Evolutionary conservation across 2,113 vertebrate genomes (phyloP).

Genomic region (Epinephelus cyanopodus): DNA sequence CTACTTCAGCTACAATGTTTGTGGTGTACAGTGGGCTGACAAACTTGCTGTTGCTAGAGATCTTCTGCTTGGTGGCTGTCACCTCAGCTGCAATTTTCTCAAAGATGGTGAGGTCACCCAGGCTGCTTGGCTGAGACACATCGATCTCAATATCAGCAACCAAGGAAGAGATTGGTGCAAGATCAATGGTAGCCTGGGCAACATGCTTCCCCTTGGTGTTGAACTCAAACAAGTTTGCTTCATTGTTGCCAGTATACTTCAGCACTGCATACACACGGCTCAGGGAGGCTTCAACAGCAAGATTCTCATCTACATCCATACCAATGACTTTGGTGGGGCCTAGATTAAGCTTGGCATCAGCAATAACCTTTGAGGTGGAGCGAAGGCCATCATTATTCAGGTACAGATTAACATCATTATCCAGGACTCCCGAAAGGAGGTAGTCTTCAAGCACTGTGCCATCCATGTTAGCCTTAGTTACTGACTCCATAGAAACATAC

Average conservation of each 20-base stretch:
- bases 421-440: constrained; percentile 84
- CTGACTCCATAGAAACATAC: constrained; percentile 87
- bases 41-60: constrained; percentile 81
- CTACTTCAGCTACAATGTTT: constrained; percentile 81
- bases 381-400: constrained; percentile 87
- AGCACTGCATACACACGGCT: constrained; percentile 85
- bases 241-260: constrained; percentile 86
- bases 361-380: constrained; percentile 84
- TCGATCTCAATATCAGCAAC: constrained; percentile 84
- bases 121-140: constrained; percentile 84
- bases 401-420: constrained; percentile 85
- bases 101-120: constrained; percentile 81
- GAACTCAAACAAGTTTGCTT: constrained; percentile 62
- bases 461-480: constrained; percentile 82
- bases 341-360: constrained; percentile 78
- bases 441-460: constrained; percentile 80
- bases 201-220: constrained; percentile 84
- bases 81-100: constrained; percentile 82
- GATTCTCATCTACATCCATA: constrained; percentile 86
- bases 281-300: constrained; percentile 87
- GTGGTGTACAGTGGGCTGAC: constrained; percentile 89
- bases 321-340: constrained; percentile 79
- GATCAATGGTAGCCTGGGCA: constrained; percentile 85
- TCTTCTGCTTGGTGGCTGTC: constrained; percentile 84
- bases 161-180: constrained; percentile 82